Evolutionary conservation across 2,888 invertebrate genomes (phyloP), one percentile per base, ranked within the genome.

Genomic region (Allolobophora icterica): DNA sequence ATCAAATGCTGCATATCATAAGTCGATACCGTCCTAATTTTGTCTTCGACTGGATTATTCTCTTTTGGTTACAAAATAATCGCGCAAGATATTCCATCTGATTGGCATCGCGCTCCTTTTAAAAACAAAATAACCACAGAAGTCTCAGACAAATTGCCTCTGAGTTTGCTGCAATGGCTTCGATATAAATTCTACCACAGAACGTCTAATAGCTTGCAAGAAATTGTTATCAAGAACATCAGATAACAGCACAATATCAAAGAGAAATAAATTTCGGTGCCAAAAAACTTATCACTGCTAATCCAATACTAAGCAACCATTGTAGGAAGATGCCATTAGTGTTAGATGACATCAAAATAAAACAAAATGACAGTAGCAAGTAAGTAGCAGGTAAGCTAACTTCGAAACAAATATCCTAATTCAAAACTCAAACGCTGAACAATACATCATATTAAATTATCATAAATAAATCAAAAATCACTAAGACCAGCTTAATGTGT

Each of bases 381-480:
- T 71, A 71, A n/a, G n/a, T 11, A 71, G 71, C 30, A n/a, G n/a
- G 71, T n/a, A n/a, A n/a, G n/a, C n/a, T 71, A 71, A 71, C 30
- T 71, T n/a, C n/a, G 0, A n/a, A 30, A n/a, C 11, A 71, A 71
- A 71, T n/a, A 71, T 71, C 30, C 30, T n/a, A 71, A 71, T 13
- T 71, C 30, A 71, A 71, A 71, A 71, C n/a, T 71, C 71, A 71
- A 71, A 30, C n/a, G n/a, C 30, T n/a, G n/a, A 71, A 1, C 52
- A 52, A n/a, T 17, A n/a, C 8, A 71, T 17, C 17, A n/a, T 71
- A 71, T 17, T 11, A 24, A 1, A 5, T 11, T 8, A 71, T 71
- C n/a, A 71, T 71, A 71, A 71, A 71, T 71, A 71, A n/a, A 71
- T 71, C 71, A 30, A n/a, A 71, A 71, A 71, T 71, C n/a, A 71